phyloP scores from a whole-genome alignment of 1,140 invertebrate species.

The Sycophila sp. region DNA sequence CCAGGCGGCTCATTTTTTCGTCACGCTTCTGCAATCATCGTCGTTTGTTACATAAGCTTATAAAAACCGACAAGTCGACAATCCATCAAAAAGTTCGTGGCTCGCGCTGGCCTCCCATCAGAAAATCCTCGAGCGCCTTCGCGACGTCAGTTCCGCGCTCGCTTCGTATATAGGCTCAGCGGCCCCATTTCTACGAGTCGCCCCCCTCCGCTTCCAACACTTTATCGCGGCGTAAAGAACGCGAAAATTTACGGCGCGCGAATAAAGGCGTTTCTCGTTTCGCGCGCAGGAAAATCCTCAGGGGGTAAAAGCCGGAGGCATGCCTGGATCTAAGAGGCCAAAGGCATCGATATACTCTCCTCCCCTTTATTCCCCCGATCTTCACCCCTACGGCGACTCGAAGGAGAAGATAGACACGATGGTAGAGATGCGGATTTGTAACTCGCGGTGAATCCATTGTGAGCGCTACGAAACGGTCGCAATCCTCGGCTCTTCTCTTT shows the following conservation, averaged over 20 bases:
- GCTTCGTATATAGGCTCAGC: slow-evolving; percentile 9
- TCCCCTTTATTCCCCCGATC: too few relatives aligned
- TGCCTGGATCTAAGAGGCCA: too few relatives aligned
- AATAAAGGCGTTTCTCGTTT: background rate
- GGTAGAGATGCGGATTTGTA: too few relatives aligned
- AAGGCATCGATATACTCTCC: too few relatives aligned
- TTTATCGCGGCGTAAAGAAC: background rate
- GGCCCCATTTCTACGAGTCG: background rate
- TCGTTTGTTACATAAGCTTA: slow-evolving; percentile 2
- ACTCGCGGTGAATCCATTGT: too few relatives aligned
- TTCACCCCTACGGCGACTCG: too few relatives aligned
- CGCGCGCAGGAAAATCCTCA: too few relatives aligned
- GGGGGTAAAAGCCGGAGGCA: too few relatives aligned
- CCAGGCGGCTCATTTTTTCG: background rate
- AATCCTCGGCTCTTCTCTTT: too few relatives aligned
- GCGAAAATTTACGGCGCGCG: slow-evolving; percentile 1
- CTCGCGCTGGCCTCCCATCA: background rate
- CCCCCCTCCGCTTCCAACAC: background rate
- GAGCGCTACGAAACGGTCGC: too few relatives aligned
- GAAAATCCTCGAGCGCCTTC: background rate
- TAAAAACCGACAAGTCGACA: slow-evolving; percentile 3
- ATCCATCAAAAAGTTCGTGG: background rate
- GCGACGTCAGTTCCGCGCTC: too few relatives aligned
- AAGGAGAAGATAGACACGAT: too few relatives aligned
- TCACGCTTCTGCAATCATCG: background rate